Evolutionary conservation across 2,888 invertebrate genomes (phyloP).

Genomic region (Drosophila gaucha): DNA sequence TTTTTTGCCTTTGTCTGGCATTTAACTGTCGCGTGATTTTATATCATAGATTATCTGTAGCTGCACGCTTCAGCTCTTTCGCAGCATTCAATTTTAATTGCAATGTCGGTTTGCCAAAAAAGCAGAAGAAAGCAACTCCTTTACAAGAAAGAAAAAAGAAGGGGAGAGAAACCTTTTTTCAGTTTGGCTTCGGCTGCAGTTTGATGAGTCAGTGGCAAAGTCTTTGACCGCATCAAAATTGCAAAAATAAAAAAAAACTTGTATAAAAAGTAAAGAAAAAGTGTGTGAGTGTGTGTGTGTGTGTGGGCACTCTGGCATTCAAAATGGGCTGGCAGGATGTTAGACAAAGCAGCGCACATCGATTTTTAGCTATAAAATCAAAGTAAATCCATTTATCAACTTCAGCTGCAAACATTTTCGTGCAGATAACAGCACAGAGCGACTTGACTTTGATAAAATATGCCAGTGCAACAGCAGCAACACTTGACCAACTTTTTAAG

Average conservation of each 20-base stretch:
- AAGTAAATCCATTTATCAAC: constrained; percentile 78
- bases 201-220: constrained; percentile 69
- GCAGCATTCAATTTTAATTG: constrained; percentile 72
- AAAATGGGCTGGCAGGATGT: constrained; percentile 28
- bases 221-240: constrained; percentile 67
- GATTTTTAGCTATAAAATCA: constrained; percentile 77
- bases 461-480: constrained; percentile 31
- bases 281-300: constrained; percentile 2
- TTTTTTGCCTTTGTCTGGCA: constrained; percentile 64
- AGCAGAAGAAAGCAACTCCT: background rate
- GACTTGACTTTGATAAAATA: constrained; percentile 78
- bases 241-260: constrained; percentile 4
- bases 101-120: constrained; percentile 63
- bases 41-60: constrained; percentile 69
- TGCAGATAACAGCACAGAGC: constrained; percentile 59
- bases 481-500: constrained; percentile 51
- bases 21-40: constrained; percentile 77
- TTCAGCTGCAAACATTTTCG: constrained; percentile 74
- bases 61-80: constrained; percentile 13
- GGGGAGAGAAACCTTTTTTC: constrained; percentile 7
- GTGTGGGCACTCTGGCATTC: constrained; percentile 37
- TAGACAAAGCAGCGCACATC: constrained; percentile 48
- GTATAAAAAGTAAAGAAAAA: background rate
- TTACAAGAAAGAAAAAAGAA: background rate
- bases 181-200: constrained; percentile 32